These are phyloP conservation scores for Paracanthobrama guichenoti DNA, from an alignment of 2,113 vertebrate species.

Conservation along the genomic window DNA sequence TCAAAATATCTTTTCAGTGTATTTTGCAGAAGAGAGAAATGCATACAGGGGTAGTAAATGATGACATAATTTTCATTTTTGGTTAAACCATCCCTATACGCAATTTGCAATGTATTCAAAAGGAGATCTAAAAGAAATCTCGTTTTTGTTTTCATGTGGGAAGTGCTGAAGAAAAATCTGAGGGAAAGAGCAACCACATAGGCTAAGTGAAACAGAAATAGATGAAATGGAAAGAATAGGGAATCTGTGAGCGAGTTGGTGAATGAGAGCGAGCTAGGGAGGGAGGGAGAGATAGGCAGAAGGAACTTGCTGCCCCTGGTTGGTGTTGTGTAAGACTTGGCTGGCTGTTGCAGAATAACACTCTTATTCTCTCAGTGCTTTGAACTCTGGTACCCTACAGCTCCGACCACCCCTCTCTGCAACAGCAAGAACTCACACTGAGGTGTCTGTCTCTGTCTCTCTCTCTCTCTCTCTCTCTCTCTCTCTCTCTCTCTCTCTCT, in stretches of 20 bases:
- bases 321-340: constrained; percentile 53
- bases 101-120: background rate
- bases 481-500: background rate
- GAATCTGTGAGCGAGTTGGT: background rate
- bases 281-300: constrained; percentile 24
- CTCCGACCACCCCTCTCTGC: constrained; percentile 40
- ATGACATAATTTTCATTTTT: background rate
- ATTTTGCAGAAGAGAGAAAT: too few relatives aligned
- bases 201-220: background rate
- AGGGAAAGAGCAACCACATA: background rate
- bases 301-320: constrained; percentile 34
- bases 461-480: background rate
- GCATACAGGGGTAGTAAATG: too few relatives aligned
- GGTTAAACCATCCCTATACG: background rate
- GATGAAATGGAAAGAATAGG: constrained; percentile 10
- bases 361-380: constrained; percentile 48
- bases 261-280: constrained; percentile 1
- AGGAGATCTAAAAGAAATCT: background rate
- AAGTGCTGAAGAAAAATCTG: background rate
- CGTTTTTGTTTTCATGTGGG: background rate
- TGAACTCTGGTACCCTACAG: constrained; percentile 52
- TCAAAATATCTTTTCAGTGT: background rate
- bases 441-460: constrained; percentile 19
- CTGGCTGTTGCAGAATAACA: constrained; percentile 42
- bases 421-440: constrained; percentile 38